Evolutionary conservation across 2,113 vertebrate species (phyloP), one percentile per base, ranked within the genome.

Genomic region (Carassius auratus): DNA sequence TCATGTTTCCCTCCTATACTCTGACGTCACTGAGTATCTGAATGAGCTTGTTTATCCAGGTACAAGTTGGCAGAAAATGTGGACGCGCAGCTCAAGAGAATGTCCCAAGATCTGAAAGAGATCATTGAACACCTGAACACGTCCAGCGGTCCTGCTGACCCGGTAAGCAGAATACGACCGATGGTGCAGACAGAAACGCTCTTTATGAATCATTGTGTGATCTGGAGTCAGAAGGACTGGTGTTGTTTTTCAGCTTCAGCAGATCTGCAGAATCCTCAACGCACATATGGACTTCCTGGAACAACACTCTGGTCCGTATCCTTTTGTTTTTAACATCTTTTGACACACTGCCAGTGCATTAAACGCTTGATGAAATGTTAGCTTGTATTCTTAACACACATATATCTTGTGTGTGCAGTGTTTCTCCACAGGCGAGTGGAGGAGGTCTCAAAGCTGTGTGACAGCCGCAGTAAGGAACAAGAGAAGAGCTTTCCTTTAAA

Each of bases 231-330:
- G 15, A 59, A 36, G 1, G 12, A 48, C 45, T 50, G 21, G 6
- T 69, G 19, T 66, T 68, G 42, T 48, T 48, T n/a, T 75, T 64
- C 84, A 98, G 90, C 97, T 99, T 74, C 98, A 99, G 91, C 98
- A 99, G 91, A 99, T 99, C 91, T 99, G 98, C 91, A 99, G 98
- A 91, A 99, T 99, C 76, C 89, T 99, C 84, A 99, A 99, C 2
- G 98, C 98, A 0, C 98, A 99, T 92, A 98, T 99, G 98, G 98
- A 98, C 91, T 99, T 98, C 0, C 92, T 99, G 0, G 98, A 99
- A 82, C 98, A 99, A 92, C 98, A 98, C 88, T 97, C 98, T 8
- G 96, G 96, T 93, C 92, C 85, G 92, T 90, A 45, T 88, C 15
- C 52, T 42, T 19, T 42, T 36, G 42, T 3, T 14, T 55, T 76